A percentile compares a stretch with the other conserved stretches of the same genome.
phyloP scores from a whole-genome alignment of 2,888 invertebrate species.

The Theretra japonica region DNA sequence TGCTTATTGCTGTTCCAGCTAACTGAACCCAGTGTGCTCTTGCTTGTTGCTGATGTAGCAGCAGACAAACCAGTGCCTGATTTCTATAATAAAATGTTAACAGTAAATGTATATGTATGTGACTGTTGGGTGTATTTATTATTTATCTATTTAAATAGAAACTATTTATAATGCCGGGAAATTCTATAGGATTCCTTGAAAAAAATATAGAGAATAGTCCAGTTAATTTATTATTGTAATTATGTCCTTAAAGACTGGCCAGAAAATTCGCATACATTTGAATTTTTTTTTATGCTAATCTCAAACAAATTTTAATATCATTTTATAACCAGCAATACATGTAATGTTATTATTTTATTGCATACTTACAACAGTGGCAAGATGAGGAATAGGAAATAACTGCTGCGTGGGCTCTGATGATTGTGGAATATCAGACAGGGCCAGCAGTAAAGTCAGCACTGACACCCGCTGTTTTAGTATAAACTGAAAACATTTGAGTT shows the following conservation, averaged over 20 bases:
- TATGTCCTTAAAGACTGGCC: no score
- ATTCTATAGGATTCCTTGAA: not conserved
- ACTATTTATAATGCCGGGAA: not conserved
- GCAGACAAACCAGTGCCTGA: conserved; percentile 56
- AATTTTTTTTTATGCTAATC: no score
- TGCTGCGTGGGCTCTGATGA: conserved; percentile 70
- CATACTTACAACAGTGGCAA: conserved; percentile 63
- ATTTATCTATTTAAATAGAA: no score
- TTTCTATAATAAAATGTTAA: conserved; percentile 52
- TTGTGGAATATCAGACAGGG: conserved; percentile 68
- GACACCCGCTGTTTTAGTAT: conserved; percentile 86
- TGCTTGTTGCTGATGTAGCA: conserved; percentile 66
- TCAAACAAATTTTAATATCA: no score
- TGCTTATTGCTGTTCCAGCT: conserved; percentile 69
- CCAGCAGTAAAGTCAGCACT: conserved; percentile 80
- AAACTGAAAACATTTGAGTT: conserved; percentile 68
- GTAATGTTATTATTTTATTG: not conserved
- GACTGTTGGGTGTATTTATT: no score
- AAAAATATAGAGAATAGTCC: no score
- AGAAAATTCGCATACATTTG: no score
- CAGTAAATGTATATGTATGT: no score
- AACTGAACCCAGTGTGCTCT: conserved; percentile 69
- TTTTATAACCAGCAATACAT: no score
- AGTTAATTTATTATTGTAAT: no score
- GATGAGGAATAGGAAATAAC: conserved; percentile 71